Base-by-base conservation (phyloP, 2,888 invertebrate species). In the Acanthacorydalis orientalis region DNA sequence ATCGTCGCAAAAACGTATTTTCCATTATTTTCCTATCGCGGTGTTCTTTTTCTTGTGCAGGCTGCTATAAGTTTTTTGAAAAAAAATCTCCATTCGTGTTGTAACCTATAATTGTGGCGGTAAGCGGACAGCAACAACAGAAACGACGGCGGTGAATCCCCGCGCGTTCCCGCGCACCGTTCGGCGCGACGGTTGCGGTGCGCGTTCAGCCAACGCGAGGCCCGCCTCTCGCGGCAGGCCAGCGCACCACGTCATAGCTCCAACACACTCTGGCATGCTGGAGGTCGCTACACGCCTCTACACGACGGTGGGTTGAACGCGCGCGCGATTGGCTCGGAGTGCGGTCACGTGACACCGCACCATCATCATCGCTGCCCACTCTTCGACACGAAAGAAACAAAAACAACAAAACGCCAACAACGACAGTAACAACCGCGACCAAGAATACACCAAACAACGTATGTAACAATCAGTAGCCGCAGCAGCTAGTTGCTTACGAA, bases 341-440 rank as follows among this genome's bases (percentile, higher is more conserved):
- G 37, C 44, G 51, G 55, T 62, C 67, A 67, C 66, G 66, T 67
- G 67, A 67, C 15, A 23, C 61, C 61, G 59, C 48, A 45, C 44
- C 49, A 33, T 51, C 48, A 45, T 51, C 47, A 34, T 46, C 48
- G 39, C 23, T 23, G 23, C 23, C 23, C 23, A 23, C 64, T 63
- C 64, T 63, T 63, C 62, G 59, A 61, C 60, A 61, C 60, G 63
- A 64, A 65, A 65, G 65, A 65, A 67, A 66, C 65, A 66, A 66
- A 66, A 67, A 66, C 65, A 66, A 67, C 43, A 47, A 47, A 47
- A 40, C 23, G 43, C 61, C 62, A 59, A 62, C 64, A 60, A 63
- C 61, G 63, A 63, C 64, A 64, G 64, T 65, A 60, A 63, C 61
- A 63, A 63, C 64, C 64, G 64, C 65, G 62, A 64, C 64, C 63